Evolutionary conservation across 2,888 invertebrate species (phyloP), one percentile per base, ranked within the genome.

Genomic region (Cacoxenus indagator): DNA sequence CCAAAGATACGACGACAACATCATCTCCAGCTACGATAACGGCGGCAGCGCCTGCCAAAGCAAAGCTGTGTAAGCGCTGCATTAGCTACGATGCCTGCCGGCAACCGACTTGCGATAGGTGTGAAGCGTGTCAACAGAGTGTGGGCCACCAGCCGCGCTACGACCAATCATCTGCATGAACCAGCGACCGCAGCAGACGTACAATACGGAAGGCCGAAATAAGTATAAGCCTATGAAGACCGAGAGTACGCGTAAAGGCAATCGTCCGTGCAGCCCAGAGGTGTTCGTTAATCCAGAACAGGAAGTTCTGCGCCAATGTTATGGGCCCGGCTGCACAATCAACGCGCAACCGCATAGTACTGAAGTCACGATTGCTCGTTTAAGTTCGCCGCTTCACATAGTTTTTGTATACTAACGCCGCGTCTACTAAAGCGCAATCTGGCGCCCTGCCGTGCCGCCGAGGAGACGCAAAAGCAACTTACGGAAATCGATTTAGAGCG

Each of bases 401-500:
- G 96, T 75, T 94, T 94, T 82, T 74, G 86, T 75, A 93, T 96
- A 14, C 86, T 96, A n/a, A 96, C 97, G 0, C 93, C 94, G 78
- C 91, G 98, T 9, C 93, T 98, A 68, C 96, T 96, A 84, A 97
- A 98, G 86, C 98, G 98, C 97, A 93, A 95, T 22, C 89, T 96
- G 22, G 93, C 94, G 2, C 92, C 94, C 0, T 96, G 96, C 83
- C 91, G 92, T 19, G 96, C 97, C 0, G 98, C 98, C 84, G 94
- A 95, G 78, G 92, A 92, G 78, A 97, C 91, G 85, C 90, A 92
- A 74, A 90, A 91, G 74, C 89, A 91, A 26, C 83, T 94, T 26
- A 98, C 98, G 0, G 96, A 98, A 90, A 95, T 98, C 57, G 98
- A 99, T 85, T 93, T 97, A 92, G 97, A 98, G 88, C 88, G 94